Evolutionary conservation across 2,888 invertebrate genomes (phyloP).

Genomic region (Acanthopleura granulata): DNA sequence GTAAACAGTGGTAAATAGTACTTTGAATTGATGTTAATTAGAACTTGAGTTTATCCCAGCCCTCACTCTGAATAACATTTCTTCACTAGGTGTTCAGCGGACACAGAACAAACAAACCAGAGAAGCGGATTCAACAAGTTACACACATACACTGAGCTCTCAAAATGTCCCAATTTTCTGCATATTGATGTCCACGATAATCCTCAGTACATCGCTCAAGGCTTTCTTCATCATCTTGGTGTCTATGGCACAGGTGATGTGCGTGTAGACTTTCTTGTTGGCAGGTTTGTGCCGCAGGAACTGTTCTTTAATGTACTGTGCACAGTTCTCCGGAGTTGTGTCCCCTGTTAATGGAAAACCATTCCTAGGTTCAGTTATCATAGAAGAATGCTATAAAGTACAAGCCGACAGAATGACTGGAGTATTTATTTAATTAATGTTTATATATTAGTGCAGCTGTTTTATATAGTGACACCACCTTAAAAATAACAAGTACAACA

Average conservation of each 20-base stretch:
- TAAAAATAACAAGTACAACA: too few species aligned
- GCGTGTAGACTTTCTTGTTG: slow-evolving; percentile 67
- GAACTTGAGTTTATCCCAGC: too few species aligned
- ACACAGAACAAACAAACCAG: background rate
- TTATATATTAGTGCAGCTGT: too few species aligned
- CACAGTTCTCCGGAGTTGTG: slow-evolving; percentile 54
- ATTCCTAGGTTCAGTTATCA: too few species aligned
- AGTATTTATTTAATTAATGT: too few species aligned
- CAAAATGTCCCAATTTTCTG: slow-evolving; percentile 39
- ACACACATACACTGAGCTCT: background rate
- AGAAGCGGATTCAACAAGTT: background rate
- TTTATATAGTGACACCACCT: too few species aligned
- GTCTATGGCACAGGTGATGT: slow-evolving; percentile 69
- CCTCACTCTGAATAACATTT: too few species aligned
- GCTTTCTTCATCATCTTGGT: slow-evolving; percentile 64
- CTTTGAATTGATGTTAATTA: too few species aligned
- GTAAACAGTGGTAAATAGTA: too few species aligned
- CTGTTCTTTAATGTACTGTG: slow-evolving; percentile 64
- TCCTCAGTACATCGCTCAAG: slow-evolving; percentile 54
- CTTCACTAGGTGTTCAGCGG: background rate
- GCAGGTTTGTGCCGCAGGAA: slow-evolving; percentile 62
- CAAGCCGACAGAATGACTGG: too few species aligned
- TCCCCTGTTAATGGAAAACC: slow-evolving; percentile 43
- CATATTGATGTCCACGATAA: slow-evolving; percentile 58
- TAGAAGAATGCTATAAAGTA: too few species aligned